phyloP scores from a whole-genome alignment of 2,113 vertebrate species.

The Dolichotis patagonum region DNA sequence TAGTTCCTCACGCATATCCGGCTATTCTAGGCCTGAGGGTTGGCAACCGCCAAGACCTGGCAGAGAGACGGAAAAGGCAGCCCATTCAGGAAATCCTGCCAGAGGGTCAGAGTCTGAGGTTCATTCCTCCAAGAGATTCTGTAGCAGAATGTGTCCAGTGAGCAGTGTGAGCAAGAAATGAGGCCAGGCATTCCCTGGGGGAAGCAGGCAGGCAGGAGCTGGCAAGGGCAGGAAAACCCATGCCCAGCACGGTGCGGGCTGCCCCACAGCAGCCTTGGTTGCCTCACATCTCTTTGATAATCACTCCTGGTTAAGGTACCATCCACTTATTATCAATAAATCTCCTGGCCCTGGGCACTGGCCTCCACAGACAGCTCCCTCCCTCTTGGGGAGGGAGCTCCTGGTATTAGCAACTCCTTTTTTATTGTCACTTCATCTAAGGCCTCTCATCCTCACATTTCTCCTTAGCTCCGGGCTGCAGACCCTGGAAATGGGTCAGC shows the following conservation, averaged over 20 bases:
- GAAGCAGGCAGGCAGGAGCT: background rate
- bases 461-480: conserved; percentile 67
- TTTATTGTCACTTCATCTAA: conserved; percentile 75
- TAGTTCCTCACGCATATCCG: background rate
- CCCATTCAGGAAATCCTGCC: background rate
- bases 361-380: conserved; percentile 77
- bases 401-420: conserved; percentile 70
- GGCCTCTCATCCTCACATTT: conserved; percentile 71
- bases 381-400: conserved; percentile 74
- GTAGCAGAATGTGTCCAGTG: conserved; percentile 20
- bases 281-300: conserved; percentile 79
- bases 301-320: conserved; percentile 71
- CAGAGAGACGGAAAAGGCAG: background rate
- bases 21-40: background rate
- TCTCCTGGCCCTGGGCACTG: conserved; percentile 69
- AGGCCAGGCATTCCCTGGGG: conserved; percentile 73
- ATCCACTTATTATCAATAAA: conserved; percentile 83
- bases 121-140: conserved; percentile 9
- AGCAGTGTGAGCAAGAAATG: background rate
- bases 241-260: background rate
- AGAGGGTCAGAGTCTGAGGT: background rate
- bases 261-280: conserved; percentile 62
- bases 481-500: conserved; percentile 27
- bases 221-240: conserved; percentile 48
- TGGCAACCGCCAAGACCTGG: background rate